A percentile compares a stretch with the other conserved stretches of the same genome.
These are phyloP conservation scores for Macrophya alboannulata DNA, from an alignment of 2,888 invertebrate species.

Conservation along the genomic window DNA sequence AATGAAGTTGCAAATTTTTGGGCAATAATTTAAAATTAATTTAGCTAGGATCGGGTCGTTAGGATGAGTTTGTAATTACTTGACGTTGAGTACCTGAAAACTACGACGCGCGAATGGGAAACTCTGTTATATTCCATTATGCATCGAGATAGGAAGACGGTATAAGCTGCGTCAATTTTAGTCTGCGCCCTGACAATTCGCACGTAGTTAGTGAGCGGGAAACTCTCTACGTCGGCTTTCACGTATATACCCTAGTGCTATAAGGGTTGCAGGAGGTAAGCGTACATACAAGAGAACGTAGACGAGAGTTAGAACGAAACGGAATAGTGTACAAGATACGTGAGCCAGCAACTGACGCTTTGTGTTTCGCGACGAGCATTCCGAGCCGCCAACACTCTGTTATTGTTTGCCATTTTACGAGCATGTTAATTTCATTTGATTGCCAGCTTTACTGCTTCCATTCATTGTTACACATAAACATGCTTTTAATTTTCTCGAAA, in stretches of 20 bases:
- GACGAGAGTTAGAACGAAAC: slow-evolving; percentile 20
- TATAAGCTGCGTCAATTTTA: slow-evolving; percentile 36
- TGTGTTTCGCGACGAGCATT: slow-evolving; percentile 23
- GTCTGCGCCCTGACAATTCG: slow-evolving; percentile 20
- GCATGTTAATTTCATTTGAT: slow-evolving; percentile 69
- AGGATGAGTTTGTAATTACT: slow-evolving; percentile 41
- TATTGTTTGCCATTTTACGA: slow-evolving; percentile 69
- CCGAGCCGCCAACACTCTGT: slow-evolving; percentile 8
- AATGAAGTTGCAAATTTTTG: not conserved
- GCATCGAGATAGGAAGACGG: slow-evolving; percentile 36
- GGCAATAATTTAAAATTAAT: slow-evolving; percentile 24
- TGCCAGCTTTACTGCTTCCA: slow-evolving; percentile 66
- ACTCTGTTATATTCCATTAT: slow-evolving; percentile 47
- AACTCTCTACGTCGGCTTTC: slow-evolving; percentile 18
- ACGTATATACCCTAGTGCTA: not conserved
- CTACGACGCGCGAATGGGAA: slow-evolving; percentile 21
- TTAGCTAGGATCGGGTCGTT: slow-evolving; percentile 13
- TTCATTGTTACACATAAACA: slow-evolving; percentile 61
- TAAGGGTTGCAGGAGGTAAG: not conserved
- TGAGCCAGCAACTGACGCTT: not conserved
- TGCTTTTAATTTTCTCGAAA: slow-evolving; percentile 6
- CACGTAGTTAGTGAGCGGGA: slow-evolving; percentile 29
- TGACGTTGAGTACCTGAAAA: slow-evolving; percentile 32
- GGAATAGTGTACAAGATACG: slow-evolving; percentile 37
- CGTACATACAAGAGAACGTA: not conserved